phyloP scores from a whole-genome alignment of 2,888 invertebrate genomes.

The Spatulosminthurus flaviceps region DNA sequence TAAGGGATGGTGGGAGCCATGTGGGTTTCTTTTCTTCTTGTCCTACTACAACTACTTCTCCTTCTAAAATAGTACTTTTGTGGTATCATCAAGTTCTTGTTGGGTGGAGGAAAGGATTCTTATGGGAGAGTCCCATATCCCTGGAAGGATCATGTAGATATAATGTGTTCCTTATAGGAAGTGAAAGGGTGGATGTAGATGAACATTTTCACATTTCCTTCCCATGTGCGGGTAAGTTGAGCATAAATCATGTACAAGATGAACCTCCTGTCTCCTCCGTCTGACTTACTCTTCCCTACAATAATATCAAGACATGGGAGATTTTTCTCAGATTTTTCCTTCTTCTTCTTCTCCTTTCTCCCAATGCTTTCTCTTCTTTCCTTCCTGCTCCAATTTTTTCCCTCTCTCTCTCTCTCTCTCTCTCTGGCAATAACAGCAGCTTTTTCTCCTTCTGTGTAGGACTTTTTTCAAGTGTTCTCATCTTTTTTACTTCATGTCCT shows the following conservation, averaged over 20 bases:
- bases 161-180: no score
- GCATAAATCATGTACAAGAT: slow-evolving; percentile 43
- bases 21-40: no score
- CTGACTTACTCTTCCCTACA: slow-evolving; percentile 23
- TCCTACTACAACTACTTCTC: no score
- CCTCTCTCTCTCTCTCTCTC: background rate
- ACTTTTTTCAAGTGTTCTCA: no score
- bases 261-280: slow-evolving; percentile 36
- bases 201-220: slow-evolving; percentile 45
- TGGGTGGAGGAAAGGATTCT: no score
- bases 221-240: slow-evolving; percentile 32
- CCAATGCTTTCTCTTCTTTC: background rate
- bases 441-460: background rate
- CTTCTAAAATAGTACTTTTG: no score
- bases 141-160: background rate
- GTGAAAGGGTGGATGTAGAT: slow-evolving; percentile 33
- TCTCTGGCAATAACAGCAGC: background rate
- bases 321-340: background rate
- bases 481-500: no score
- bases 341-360: background rate
- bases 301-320: slow-evolving; percentile 1
- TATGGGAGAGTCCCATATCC: background rate
- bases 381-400: background rate
- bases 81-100: no score
- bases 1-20: no score